A percentile compares a stretch with the other conserved stretches of the same genome.
Conservation (phyloP, 2,888 invertebrate species). For the Trissolcus brochymenae region DNA sequence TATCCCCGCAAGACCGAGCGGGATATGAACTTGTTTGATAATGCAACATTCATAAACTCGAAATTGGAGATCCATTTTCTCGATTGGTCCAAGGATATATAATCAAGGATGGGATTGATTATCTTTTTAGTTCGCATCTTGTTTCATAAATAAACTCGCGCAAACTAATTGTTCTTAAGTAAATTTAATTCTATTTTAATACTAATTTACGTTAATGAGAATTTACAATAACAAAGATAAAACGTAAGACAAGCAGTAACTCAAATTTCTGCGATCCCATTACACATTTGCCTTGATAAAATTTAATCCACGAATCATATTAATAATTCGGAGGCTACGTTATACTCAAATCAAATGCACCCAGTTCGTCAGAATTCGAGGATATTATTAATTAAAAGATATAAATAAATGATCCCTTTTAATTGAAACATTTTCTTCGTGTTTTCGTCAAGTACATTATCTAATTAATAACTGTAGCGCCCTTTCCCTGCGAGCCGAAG, state of each 20-base stretch:
- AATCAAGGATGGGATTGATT: too few relatives aligned
- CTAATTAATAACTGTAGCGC: slow-evolving; percentile 44
- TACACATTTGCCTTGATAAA: slow-evolving; percentile 42
- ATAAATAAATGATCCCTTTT: slow-evolving; percentile 49
- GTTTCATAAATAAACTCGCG: too few relatives aligned
- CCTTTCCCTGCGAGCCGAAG: slow-evolving; percentile 15
- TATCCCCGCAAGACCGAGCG: neutral
- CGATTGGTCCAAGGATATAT: too few relatives aligned
- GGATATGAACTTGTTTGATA: neutral
- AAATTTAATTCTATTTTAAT: slow-evolving; percentile 13
- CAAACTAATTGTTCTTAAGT: neutral
- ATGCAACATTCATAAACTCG: too few relatives aligned
- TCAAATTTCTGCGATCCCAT: slow-evolving; percentile 36
- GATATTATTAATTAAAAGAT: slow-evolving; percentile 50
- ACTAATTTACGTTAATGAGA: slow-evolving; percentile 18
- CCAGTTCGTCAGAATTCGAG: slow-evolving; percentile 51
- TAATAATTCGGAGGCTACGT: slow-evolving; percentile 45
- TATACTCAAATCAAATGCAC: slow-evolving; percentile 46
- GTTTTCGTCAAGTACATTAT: slow-evolving; percentile 46
- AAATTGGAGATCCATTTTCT: too few relatives aligned
- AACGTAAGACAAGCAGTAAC: slow-evolving; percentile 33
- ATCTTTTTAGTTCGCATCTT: too few relatives aligned
- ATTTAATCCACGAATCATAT: slow-evolving; percentile 49
- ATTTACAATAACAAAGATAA: slow-evolving; percentile 34
- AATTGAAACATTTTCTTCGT: slow-evolving; percentile 47